These are phyloP conservation scores for Caiman crocodilus DNA, from an alignment of 2,797 vertebrate species.

Conservation along the genomic window DNA sequence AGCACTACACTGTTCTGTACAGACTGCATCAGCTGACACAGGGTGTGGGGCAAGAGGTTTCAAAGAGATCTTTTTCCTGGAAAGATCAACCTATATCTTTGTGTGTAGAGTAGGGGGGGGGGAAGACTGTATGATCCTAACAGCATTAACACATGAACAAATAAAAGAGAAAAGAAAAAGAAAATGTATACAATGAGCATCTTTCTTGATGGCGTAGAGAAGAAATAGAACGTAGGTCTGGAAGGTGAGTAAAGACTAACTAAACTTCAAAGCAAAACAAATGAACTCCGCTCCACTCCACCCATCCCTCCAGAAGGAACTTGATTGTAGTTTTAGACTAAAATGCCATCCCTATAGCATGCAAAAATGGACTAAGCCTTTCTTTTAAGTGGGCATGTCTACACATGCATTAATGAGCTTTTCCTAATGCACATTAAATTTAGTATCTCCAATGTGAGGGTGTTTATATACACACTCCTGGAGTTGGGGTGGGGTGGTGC, in stretches of 20 bases:
- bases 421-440: too few species aligned
- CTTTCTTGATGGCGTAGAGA: not conserved
- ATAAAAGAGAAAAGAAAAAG: not conserved
- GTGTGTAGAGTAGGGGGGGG: not conserved
- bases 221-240: accelerated
- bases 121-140: not conserved
- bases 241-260: not conserved
- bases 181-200: not conserved
- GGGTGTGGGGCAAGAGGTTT: not conserved
- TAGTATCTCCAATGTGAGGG: too few species aligned
- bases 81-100: not conserved
- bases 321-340: not conserved
- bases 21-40: not conserved
- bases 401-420: too few species aligned
- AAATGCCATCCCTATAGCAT: not conserved
- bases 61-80: not conserved
- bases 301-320: slow-evolving; percentile 10
- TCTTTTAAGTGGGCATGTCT: not conserved
- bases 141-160: not conserved
- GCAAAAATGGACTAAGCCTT: not conserved
- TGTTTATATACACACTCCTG: too few species aligned
- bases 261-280: slow-evolving; percentile 25
- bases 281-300: not conserved
- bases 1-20: not conserved
- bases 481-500: too few species aligned